These are phyloP conservation scores for Python bivittatus DNA, from an alignment of 2,113 vertebrate species.

Conservation along the genomic window DNA sequence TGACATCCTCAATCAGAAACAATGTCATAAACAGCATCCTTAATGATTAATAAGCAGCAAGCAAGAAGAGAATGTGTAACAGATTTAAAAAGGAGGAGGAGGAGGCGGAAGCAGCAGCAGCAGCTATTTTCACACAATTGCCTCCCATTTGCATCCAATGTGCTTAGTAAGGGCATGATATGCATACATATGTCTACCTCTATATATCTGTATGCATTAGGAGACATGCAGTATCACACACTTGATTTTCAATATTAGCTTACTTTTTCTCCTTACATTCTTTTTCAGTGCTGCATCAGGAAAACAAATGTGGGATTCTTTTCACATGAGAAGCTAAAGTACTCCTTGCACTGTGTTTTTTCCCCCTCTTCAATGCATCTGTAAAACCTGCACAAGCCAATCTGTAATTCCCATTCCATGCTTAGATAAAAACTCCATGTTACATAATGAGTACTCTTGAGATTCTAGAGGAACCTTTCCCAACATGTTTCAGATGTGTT, in stretches of 20 bases:
- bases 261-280: neutral
- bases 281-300: neutral
- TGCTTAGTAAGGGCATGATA: neutral
- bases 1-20: conserved; percentile 40
- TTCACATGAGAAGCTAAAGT: neutral
- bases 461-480: neutral
- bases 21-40: conserved; percentile 38
- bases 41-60: conserved; percentile 44
- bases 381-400: neutral
- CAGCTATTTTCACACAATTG: conserved; percentile 8
- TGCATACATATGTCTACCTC: neutral
- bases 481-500: neutral
- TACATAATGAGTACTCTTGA: neutral
- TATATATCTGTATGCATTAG: neutral
- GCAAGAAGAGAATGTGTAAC: neutral
- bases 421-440: neutral
- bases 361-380: neutral
- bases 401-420: neutral
- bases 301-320: neutral
- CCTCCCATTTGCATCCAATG: conserved; percentile 22
- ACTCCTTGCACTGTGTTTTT: neutral
- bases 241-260: neutral
- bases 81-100: neutral
- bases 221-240: neutral
- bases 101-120: neutral